Evolutionary conservation across 2,113 vertebrate species (phyloP).

Genomic region (Colinus virginianus): DNA sequence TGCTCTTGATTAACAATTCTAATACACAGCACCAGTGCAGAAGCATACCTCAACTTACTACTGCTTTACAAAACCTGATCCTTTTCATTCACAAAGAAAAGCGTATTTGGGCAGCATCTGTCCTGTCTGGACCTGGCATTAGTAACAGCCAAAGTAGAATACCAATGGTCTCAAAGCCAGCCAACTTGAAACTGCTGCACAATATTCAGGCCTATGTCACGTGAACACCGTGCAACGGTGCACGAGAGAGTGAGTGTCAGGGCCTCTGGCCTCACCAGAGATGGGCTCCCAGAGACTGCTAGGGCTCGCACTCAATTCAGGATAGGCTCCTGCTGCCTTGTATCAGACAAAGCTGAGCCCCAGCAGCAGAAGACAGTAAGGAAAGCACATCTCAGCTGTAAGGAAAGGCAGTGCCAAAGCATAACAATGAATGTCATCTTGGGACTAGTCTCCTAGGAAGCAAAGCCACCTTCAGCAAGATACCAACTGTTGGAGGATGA

Average conservation of each 20-base stretch:
- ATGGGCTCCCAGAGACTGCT: neutral
- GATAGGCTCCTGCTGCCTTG: neutral
- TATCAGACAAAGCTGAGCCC: neutral
- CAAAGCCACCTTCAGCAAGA: neutral
- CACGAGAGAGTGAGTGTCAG: neutral
- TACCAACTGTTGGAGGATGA: neutral
- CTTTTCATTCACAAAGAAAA: neutral
- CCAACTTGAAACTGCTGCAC: neutral
- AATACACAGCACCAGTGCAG: neutral
- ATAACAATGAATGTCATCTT: neutral
- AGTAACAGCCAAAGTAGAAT: neutral
- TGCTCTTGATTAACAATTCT: neutral
- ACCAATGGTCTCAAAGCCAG: neutral
- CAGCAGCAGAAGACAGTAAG: neutral
- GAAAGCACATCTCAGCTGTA: neutral
- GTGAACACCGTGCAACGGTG: neutral
- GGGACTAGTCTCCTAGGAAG: neutral
- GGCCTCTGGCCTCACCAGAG: neutral
- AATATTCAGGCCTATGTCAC: accelerated
- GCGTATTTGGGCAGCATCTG: neutral
- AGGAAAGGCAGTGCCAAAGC: neutral
- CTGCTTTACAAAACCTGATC: neutral
- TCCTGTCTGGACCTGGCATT: neutral
- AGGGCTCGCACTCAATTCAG: neutral
- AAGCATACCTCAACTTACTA: neutral